Percentiles rank a stretch among this genome's conserved stretches.
Evolutionary conservation across 2,113 vertebrate genomes (phyloP).

Genomic region (Lamprologus speciosus): DNA sequence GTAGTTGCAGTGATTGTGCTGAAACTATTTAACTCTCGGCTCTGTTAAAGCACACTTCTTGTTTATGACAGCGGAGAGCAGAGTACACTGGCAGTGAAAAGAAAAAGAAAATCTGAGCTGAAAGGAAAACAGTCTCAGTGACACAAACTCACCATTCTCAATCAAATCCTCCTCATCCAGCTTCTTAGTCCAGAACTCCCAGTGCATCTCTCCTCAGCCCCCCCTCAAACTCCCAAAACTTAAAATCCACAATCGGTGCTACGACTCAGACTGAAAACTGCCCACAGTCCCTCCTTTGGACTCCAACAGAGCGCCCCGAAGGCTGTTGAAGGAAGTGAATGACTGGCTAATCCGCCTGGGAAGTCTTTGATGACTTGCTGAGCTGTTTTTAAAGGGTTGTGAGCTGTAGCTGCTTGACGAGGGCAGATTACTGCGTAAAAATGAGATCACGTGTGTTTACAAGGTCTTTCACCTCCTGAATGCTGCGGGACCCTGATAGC

Average conservation of each 20-base stretch:
- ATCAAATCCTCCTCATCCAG: conserved; percentile 43
- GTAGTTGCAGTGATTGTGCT: not conserved
- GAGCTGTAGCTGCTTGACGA: not conserved
- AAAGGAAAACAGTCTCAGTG: not conserved
- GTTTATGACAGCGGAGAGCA: not conserved
- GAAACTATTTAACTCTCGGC: not conserved
- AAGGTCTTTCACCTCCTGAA: not conserved
- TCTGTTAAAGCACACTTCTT: not conserved
- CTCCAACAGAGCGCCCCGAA: not conserved
- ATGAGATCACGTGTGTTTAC: not conserved
- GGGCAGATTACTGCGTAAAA: not conserved
- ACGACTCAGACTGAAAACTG: not conserved
- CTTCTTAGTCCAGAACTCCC: conserved; percentile 30
- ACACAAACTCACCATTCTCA: conserved; percentile 9
- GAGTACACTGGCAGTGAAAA: not conserved
- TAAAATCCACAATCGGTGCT: not conserved
- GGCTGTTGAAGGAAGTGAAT: not conserved
- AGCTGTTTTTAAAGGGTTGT: not conserved
- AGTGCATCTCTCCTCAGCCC: conserved; percentile 5
- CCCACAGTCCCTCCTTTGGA: not conserved
- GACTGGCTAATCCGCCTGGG: not conserved
- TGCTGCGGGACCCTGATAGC: not conserved
- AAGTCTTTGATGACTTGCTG: not conserved
- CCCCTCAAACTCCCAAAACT: not conserved
- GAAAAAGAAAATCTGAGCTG: not conserved